Evolutionary conservation across 2,113 vertebrate genomes (phyloP).

Genomic region (Chitala chitala): DNA sequence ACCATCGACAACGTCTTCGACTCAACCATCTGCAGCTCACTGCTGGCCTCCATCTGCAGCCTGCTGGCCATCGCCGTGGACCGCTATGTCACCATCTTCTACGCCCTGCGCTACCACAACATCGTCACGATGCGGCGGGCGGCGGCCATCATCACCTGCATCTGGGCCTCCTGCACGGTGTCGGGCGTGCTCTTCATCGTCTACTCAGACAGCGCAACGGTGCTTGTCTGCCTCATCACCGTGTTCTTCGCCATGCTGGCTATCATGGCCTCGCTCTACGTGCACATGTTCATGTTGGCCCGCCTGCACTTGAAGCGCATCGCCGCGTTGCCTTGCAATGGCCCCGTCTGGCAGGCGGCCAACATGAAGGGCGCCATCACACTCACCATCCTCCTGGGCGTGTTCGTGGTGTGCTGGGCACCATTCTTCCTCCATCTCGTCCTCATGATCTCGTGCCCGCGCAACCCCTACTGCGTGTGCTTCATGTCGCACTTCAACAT

Average conservation of each 20-base stretch:
- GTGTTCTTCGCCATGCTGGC: constrained; percentile 46
- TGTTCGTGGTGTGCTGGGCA: constrained; percentile 47
- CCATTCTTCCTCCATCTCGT: constrained; percentile 50
- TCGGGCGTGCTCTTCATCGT: constrained; percentile 44
- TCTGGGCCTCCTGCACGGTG: constrained; percentile 39
- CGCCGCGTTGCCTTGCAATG: constrained; percentile 33
- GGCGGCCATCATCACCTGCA: constrained; percentile 30
- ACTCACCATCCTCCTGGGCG: constrained; percentile 43
- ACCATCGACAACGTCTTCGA: constrained; percentile 48
- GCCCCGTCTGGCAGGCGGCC: constrained; percentile 38
- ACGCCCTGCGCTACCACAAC: constrained; percentile 46
- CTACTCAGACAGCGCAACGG: constrained; percentile 36
- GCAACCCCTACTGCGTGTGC: constrained; percentile 45
- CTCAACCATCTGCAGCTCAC: constrained; percentile 47
- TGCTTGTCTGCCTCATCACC: constrained; percentile 42
- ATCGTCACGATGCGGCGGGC: constrained; percentile 44
- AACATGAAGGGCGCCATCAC: constrained; percentile 48
- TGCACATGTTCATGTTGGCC: constrained; percentile 48
- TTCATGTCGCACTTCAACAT: constrained; percentile 50
- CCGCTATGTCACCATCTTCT: constrained; percentile 48
- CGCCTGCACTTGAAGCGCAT: constrained; percentile 45
- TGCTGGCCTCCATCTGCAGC: constrained; percentile 46
- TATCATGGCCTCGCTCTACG: constrained; percentile 45
- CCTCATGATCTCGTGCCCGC: constrained; percentile 48
- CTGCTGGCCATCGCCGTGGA: constrained; percentile 44